These are phyloP conservation scores for Phyllotreta cruciferae DNA, from an alignment of 2,888 invertebrate species.

Conservation along the genomic window DNA sequence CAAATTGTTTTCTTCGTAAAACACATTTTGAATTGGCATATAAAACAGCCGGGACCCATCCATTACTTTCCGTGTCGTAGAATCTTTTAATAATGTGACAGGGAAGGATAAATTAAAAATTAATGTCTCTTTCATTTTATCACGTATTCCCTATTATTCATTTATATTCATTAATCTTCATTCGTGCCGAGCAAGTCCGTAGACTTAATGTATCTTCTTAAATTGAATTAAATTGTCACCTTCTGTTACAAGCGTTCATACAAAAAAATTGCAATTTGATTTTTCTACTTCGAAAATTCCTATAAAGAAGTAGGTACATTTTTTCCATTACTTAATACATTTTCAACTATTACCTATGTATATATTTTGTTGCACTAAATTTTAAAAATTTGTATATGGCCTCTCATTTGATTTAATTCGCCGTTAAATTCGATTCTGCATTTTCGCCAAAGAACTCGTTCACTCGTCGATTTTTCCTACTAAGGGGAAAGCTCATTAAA, in stretches of 20 bases:
- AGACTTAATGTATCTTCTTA: constrained; percentile 32
- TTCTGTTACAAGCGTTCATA: constrained; percentile 12
- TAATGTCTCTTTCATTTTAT: constrained; percentile 27
- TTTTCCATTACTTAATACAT: too few species aligned
- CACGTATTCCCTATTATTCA: constrained; percentile 35
- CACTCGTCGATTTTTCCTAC: too few species aligned
- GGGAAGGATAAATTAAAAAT: constrained; percentile 31
- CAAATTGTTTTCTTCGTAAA: constrained; percentile 7
- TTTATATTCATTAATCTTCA: constrained; percentile 34
- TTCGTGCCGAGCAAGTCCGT: constrained; percentile 29
- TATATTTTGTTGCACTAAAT: too few species aligned
- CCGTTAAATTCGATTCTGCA: too few species aligned
- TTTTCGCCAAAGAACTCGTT: too few species aligned
- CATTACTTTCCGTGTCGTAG: constrained; percentile 11
- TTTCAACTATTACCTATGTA: too few species aligned
- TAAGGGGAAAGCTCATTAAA: too few species aligned
- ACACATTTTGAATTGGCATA: constrained; percentile 10
- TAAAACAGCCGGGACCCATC: constrained; percentile 6
- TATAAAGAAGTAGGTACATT: too few species aligned
- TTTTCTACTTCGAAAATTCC: too few species aligned
- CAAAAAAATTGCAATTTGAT: too few species aligned
- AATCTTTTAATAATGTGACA: constrained; percentile 32
- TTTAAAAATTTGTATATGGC: too few species aligned
- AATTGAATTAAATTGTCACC: constrained; percentile 33
- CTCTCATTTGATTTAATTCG: too few species aligned